phyloP scores from a whole-genome alignment of 2,888 invertebrate genomes.

The Ommatoiulus sabulosus region DNA sequence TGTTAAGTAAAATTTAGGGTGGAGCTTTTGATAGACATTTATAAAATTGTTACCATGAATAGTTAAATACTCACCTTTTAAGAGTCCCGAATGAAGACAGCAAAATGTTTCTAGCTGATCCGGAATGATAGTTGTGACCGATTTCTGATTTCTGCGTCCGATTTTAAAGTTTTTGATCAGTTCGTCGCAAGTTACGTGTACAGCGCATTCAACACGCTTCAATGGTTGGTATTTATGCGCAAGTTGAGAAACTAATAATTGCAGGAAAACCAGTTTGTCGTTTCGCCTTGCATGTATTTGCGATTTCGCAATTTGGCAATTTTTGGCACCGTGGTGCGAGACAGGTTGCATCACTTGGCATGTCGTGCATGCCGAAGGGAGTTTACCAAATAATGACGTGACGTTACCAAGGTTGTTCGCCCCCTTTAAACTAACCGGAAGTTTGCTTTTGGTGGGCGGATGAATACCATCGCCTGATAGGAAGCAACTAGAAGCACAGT shows the following conservation, averaged over 20 bases:
- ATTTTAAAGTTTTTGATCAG: neutral
- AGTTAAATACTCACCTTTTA: neutral
- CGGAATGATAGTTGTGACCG: neutral
- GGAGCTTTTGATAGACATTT: neutral
- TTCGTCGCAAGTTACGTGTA: neutral
- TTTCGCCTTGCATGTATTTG: neutral
- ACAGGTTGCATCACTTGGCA: neutral
- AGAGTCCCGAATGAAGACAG: neutral
- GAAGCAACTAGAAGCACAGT: no score
- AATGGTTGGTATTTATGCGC: neutral
- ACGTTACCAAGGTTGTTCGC: neutral
- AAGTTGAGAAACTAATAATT: neutral
- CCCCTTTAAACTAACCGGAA: neutral
- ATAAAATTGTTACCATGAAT: neutral
- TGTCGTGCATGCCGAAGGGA: neutral
- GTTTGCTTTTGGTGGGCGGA: neutral
- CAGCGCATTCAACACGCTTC: neutral
- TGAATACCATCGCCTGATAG: no score
- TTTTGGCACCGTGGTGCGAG: neutral
- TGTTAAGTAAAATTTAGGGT: no score
- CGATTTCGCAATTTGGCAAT: neutral
- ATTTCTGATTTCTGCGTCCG: neutral
- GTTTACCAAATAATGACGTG: neutral
- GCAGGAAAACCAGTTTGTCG: neutral
- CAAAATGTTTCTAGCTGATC: neutral